These are phyloP conservation scores for Drosophila dives DNA, from an alignment of 2,888 invertebrate species.

Conservation along the genomic window DNA sequence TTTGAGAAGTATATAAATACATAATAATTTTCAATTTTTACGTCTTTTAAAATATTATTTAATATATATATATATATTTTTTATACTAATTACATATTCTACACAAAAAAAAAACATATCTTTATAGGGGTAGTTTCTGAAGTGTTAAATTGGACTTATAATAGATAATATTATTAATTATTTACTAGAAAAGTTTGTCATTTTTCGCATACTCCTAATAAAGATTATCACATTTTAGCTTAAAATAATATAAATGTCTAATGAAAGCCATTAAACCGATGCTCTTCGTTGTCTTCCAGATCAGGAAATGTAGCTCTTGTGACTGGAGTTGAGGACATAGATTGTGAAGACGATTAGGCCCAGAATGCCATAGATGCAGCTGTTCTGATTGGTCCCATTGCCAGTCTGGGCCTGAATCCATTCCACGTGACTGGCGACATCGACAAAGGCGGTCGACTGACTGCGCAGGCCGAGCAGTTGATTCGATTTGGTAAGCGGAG, in stretches of 20 bases:
- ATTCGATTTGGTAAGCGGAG: slow-evolving; percentile 56
- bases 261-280: background rate
- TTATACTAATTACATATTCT: slow-evolving; percentile 9
- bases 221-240: slow-evolving; percentile 33
- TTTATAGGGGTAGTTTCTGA: background rate
- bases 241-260: background rate
- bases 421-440: slow-evolving; percentile 58
- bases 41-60: background rate
- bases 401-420: slow-evolving; percentile 75
- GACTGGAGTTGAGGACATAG: slow-evolving; percentile 65
- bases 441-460: slow-evolving; percentile 40
- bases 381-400: slow-evolving; percentile 75
- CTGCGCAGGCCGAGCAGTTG: slow-evolving; percentile 45
- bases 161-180: no score
- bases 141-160: background rate
- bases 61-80: slow-evolving; percentile 7
- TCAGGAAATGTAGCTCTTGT: slow-evolving; percentile 43
- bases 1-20: background rate
- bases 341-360: slow-evolving; percentile 74
- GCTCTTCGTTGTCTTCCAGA: background rate
- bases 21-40: no score
- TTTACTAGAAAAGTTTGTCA: background rate
- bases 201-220: slow-evolving; percentile 23
- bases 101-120: background rate
- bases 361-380: slow-evolving; percentile 80